Percentiles rank a stretch among this genome's conserved stretches.
Evolutionary conservation across 2,888 invertebrate genomes (phyloP).

Genomic region (Acanthopleura granulata): DNA sequence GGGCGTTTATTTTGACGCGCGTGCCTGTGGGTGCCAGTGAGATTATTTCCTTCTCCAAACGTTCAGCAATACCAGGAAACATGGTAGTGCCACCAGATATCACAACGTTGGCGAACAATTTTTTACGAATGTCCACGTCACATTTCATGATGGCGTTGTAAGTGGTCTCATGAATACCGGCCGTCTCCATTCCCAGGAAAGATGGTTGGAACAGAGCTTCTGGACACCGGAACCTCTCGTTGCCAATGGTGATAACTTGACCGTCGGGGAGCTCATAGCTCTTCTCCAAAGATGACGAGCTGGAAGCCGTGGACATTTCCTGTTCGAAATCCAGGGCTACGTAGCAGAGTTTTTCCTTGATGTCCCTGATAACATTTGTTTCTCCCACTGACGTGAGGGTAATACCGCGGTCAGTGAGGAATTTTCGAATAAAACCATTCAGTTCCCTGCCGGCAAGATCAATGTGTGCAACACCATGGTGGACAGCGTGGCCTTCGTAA

Average conservation of each 20-base stretch:
- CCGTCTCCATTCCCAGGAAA: constrained; percentile 56
- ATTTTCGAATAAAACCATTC: constrained; percentile 97
- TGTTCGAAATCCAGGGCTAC: constrained; percentile 60
- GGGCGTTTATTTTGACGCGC: constrained; percentile 73
- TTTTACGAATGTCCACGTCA: constrained; percentile 62
- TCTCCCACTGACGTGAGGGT: constrained; percentile 68
- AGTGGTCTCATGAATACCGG: constrained; percentile 60
- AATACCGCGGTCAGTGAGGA: constrained; percentile 74
- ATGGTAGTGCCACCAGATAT: constrained; percentile 94
- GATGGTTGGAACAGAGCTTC: constrained; percentile 67
- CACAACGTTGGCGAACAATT: constrained; percentile 72
- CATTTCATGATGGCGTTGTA: constrained; percentile 61
- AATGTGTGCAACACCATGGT: constrained; percentile 93
- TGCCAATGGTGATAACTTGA: constrained; percentile 64
- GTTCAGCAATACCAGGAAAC: constrained; percentile 96
- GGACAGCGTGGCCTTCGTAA: constrained; percentile 91
- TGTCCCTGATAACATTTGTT: constrained; percentile 60
- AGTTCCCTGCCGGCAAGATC: constrained; percentile 95
- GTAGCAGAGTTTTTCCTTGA: constrained; percentile 67
- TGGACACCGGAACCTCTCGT: constrained; percentile 65
- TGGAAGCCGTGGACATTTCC: constrained; percentile 57
- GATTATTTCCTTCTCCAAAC: constrained; percentile 98
- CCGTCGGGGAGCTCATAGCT: constrained; percentile 66
- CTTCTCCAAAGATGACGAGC: constrained; percentile 57
- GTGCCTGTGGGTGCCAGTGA: constrained; percentile 79